Conservation (phyloP, 2,113 vertebrate genomes). For the Sander lucioperca region DNA sequence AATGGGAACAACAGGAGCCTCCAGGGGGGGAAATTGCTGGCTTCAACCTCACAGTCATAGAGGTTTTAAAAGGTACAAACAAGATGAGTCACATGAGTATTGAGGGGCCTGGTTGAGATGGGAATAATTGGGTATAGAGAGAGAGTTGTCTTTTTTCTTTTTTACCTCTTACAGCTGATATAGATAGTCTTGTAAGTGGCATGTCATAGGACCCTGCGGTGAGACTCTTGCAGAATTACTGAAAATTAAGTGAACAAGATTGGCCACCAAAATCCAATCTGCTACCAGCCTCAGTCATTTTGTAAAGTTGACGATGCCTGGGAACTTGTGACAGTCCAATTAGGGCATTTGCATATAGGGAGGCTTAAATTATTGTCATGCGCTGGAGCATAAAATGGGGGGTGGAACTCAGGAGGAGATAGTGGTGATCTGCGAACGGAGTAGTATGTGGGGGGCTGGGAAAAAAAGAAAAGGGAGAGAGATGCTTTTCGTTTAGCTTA, state of each 20-base stretch:
- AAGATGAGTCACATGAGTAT: constrained; percentile 34
- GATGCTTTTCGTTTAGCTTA: constrained; percentile 1
- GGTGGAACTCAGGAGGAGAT: constrained; percentile 60
- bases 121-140: constrained; percentile 48
- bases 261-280: constrained; percentile 78
- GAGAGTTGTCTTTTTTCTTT: neutral
- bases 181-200: constrained; percentile 63
- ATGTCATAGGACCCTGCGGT: constrained; percentile 45
- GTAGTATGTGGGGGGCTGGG: neutral
- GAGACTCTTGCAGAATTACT: constrained; percentile 64
- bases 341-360: constrained; percentile 80
- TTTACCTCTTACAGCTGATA: constrained; percentile 11
- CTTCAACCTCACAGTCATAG: constrained; percentile 31
- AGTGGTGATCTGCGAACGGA: constrained; percentile 49
- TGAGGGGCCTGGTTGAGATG: constrained; percentile 42
- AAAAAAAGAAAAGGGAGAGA: neutral
- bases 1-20: constrained; percentile 54
- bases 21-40: constrained; percentile 26
- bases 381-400: constrained; percentile 79
- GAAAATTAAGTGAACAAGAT: constrained; percentile 79
- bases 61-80: constrained; percentile 60
- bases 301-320: constrained; percentile 72
- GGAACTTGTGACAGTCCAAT: constrained; percentile 82
- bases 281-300: constrained; percentile 73
- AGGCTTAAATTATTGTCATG: constrained; percentile 79